Percentiles rank a stretch among this genome's conserved stretches.
Conservation (phyloP, 2,888 invertebrate species). For the Harpalus rufipes region DNA sequence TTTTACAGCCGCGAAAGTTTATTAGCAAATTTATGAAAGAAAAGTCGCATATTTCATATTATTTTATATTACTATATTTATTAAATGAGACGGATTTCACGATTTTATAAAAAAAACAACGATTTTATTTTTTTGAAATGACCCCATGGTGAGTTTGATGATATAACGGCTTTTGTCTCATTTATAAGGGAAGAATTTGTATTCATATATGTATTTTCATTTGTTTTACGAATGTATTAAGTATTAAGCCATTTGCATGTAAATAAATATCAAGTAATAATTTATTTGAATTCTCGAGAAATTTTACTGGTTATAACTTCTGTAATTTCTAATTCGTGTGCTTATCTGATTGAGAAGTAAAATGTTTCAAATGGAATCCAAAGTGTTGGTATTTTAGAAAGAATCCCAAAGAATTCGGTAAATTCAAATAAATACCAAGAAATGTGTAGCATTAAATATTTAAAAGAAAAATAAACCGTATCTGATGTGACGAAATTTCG, state of each 20-base stretch:
- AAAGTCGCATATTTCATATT: no score
- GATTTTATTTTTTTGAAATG: no score
- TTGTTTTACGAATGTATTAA: background rate
- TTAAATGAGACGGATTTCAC: no score
- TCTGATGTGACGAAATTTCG: slow-evolving; percentile 9
- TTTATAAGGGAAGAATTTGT: no score
- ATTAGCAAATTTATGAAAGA: no score
- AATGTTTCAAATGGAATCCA: background rate
- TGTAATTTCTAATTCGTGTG: background rate
- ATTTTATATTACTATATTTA: no score
- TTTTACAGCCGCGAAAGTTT: no score
- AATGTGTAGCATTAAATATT: slow-evolving; percentile 18
- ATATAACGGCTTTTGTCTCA: no score
- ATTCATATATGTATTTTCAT: no score
- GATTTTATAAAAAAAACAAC: no score
- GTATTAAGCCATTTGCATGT: background rate
- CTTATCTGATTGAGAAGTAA: slow-evolving; percentile 2
- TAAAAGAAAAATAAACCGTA: slow-evolving; percentile 9
- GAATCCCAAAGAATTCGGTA: background rate
- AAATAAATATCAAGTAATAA: background rate
- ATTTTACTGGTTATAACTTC: background rate
- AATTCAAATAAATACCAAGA: slow-evolving; percentile 21
- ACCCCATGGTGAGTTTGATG: no score
- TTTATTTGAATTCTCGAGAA: background rate
- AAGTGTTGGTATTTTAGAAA: background rate